phyloP scores from a whole-genome alignment of 2,113 vertebrate genomes.

The Nymphicus hollandicus region DNA sequence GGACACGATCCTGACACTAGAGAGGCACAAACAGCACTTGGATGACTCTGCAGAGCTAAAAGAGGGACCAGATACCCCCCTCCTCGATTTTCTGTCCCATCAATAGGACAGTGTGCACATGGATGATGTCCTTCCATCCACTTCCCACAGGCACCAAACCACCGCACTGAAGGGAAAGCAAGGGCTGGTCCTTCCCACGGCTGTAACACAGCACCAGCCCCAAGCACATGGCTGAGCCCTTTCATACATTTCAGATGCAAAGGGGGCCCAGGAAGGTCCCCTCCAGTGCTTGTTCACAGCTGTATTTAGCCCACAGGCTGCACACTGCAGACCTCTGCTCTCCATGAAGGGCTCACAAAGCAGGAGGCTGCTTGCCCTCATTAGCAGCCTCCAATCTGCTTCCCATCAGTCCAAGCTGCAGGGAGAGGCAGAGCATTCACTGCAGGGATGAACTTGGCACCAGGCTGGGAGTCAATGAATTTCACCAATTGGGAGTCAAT shows the following conservation, averaged over 20 bases:
- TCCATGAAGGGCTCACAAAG: background rate
- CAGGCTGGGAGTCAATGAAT: background rate
- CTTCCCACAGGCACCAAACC: background rate
- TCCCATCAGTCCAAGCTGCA: background rate
- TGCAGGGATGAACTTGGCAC: fast-evolving
- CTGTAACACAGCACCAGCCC: background rate
- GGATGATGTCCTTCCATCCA: background rate
- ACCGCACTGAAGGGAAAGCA: background rate
- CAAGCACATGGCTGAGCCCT: background rate
- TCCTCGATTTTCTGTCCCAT: fast-evolving
- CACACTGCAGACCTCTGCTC: background rate
- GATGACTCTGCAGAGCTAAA: background rate
- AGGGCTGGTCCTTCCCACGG: fast-evolving
- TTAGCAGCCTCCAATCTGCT: background rate
- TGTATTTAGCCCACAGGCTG: fast-evolving
- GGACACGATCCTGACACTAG: background rate
- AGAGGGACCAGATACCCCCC: fast-evolving
- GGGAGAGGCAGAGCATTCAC: background rate
- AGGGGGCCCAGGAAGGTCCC: background rate
- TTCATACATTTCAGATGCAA: background rate
- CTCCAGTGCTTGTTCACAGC: background rate
- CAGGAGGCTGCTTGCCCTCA: background rate
- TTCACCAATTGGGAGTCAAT: too few species aligned
- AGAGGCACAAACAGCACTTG: background rate
- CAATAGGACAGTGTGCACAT: fast-evolving